A percentile compares a stretch with the other conserved stretches of the same genome.
These are phyloP conservation scores for Phymatocera aterrima DNA, from an alignment of 2,888 invertebrate genomes.

Conservation along the genomic window DNA sequence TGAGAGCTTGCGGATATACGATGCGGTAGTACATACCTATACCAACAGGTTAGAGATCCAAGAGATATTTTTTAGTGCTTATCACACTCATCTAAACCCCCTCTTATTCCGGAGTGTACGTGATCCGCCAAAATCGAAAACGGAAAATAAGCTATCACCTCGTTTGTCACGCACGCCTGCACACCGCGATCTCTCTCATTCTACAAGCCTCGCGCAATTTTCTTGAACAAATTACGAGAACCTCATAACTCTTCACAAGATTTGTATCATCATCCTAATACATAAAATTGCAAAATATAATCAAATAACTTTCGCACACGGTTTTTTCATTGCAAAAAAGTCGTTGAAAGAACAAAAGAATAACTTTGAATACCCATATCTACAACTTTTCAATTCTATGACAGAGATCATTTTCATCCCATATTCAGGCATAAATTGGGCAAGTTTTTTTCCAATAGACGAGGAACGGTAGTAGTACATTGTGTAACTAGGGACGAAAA, in stretches of 20 bases:
- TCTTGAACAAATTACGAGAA: neutral
- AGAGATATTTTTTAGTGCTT: slow-evolving; percentile 27
- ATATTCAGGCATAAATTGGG: too few species aligned
- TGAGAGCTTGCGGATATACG: neutral
- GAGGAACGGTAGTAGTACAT: too few species aligned
- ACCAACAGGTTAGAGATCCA: too few species aligned
- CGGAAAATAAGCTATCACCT: neutral
- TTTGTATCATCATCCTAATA: neutral
- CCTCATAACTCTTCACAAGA: neutral
- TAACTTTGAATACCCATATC: too few species aligned
- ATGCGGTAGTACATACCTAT: neutral
- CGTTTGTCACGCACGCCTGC: slow-evolving; percentile 28
- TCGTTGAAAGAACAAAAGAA: too few species aligned
- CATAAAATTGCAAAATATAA: neutral
- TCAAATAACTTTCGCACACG: too few species aligned
- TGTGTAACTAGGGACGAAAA: too few species aligned
- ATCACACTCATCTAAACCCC: slow-evolving; percentile 29
- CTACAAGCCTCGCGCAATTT: neutral
- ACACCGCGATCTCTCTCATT: neutral
- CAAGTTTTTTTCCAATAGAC: too few species aligned
- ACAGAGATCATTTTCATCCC: too few species aligned
- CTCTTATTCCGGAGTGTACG: slow-evolving; percentile 2
- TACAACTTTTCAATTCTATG: too few species aligned
- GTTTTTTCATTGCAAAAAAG: too few species aligned
- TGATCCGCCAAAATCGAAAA: slow-evolving; percentile 3